Conservation (phyloP, 1,140 invertebrate genomes). For the Neodiprion pinetum region DNA sequence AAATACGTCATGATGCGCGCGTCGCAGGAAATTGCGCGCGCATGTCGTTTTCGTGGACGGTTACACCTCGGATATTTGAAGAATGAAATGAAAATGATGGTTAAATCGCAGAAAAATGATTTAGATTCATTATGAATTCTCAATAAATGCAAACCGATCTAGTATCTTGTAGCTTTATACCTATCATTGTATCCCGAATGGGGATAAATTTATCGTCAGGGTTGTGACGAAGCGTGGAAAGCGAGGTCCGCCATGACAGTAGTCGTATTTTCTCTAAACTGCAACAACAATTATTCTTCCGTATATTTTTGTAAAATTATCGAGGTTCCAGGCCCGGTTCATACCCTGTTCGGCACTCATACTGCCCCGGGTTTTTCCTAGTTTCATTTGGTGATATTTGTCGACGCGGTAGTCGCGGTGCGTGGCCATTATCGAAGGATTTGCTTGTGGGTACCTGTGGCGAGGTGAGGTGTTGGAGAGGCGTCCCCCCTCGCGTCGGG, state of each 20-base stretch:
- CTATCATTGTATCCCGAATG: neutral
- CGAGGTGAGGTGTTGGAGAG: conserved; percentile 50
- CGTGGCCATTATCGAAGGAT: conserved; percentile 46
- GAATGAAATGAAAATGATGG: neutral
- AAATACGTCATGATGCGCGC: conserved; percentile 31
- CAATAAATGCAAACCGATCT: conserved; percentile 7
- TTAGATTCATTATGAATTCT: neutral
- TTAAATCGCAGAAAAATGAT: neutral
- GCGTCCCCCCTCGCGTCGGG: conserved; percentile 49
- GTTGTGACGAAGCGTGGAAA: conserved; percentile 28
- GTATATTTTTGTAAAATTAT: conserved; percentile 34
- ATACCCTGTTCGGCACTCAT: neutral
- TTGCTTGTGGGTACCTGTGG: conserved; percentile 44
- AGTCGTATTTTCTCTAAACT: conserved; percentile 46
- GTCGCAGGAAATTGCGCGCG: conserved; percentile 38
- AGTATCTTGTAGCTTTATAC: neutral
- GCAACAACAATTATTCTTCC: conserved; percentile 26
- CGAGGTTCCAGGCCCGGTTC: conserved; percentile 1
- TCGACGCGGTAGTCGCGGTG: conserved; percentile 29
- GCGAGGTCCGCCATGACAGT: conserved; percentile 52
- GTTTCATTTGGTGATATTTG: conserved; percentile 17
- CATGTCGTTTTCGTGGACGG: conserved; percentile 18
- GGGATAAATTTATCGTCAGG: neutral
- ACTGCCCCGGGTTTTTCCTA: neutral
- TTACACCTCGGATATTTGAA: conserved; percentile 7